These are phyloP conservation scores for Adelognathus sp. DNA, from an alignment of 2,888 invertebrate species.

Conservation along the genomic window DNA sequence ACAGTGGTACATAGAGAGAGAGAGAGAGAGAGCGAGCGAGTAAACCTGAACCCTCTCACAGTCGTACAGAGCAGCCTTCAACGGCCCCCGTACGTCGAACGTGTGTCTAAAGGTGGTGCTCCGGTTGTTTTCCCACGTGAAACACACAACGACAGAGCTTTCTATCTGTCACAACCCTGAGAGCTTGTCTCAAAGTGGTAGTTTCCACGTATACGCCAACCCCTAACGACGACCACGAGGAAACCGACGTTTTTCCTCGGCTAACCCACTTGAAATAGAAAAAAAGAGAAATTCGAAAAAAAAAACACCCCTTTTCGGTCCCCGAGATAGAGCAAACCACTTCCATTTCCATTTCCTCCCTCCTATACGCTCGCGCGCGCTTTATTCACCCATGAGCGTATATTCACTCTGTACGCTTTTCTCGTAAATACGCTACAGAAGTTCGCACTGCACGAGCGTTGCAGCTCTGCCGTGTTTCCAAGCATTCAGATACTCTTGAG, in stretches of 20 bases:
- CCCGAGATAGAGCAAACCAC: conserved; percentile 23
- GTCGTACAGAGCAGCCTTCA: conserved; percentile 10
- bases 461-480: neutral
- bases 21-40: too few relatives aligned
- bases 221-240: conserved; percentile 2
- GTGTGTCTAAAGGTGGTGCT: conserved; percentile 13
- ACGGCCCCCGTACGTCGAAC: conserved; percentile 21
- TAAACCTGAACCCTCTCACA: neutral
- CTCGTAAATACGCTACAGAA: conserved; percentile 13
- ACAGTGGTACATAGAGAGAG: neutral
- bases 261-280: neutral
- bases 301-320: conserved; percentile 1
- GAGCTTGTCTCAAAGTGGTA: neutral
- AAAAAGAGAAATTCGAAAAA: neutral
- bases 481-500: too few relatives aligned
- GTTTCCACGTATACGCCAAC: conserved; percentile 3
- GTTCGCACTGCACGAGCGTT: conserved; percentile 39
- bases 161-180: neutral
- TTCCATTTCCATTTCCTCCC: conserved; percentile 24
- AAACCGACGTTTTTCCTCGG: neutral
- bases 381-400: neutral
- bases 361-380: neutral
- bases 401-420: too few relatives aligned
- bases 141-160: conserved; percentile 30
- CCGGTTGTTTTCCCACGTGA: conserved; percentile 35